These are phyloP conservation scores for Orchesella cincta DNA, from an alignment of 1,140 invertebrate species.

Conservation along the genomic window DNA sequence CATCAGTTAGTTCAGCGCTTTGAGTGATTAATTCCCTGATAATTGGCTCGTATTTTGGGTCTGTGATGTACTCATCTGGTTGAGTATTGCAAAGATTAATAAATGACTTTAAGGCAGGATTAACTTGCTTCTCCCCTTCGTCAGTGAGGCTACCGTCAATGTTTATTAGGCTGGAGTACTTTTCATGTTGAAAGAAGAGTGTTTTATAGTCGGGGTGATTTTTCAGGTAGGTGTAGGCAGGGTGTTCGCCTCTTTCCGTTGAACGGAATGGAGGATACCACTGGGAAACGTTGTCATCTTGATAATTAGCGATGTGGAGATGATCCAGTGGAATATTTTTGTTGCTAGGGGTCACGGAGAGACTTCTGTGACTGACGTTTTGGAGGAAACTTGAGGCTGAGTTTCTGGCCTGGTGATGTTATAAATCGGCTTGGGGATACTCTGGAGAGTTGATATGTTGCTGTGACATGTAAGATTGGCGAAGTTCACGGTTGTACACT, in stretches of 20 bases:
- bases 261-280: constrained; percentile 1
- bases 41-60: neutral
- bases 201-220: constrained; percentile 15
- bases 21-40: neutral
- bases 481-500: no score
- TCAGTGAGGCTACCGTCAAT: neutral
- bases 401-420: no score
- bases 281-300: neutral
- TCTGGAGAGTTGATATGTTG: no score
- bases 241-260: neutral
- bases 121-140: neutral
- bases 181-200: constrained; percentile 13
- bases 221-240: constrained; percentile 23
- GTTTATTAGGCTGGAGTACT: neutral
- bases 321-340: no score
- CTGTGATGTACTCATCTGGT: neutral
- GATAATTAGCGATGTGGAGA: no score
- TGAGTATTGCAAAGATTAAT: neutral
- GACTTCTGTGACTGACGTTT: no score
- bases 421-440: no score
- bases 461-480: no score
- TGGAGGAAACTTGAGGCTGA: no score
- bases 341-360: no score
- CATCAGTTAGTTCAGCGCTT: neutral
- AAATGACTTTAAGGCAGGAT: constrained; percentile 1